phyloP scores from a whole-genome alignment of 2,888 invertebrate genomes.

The Lasioglossum lativentre region DNA sequence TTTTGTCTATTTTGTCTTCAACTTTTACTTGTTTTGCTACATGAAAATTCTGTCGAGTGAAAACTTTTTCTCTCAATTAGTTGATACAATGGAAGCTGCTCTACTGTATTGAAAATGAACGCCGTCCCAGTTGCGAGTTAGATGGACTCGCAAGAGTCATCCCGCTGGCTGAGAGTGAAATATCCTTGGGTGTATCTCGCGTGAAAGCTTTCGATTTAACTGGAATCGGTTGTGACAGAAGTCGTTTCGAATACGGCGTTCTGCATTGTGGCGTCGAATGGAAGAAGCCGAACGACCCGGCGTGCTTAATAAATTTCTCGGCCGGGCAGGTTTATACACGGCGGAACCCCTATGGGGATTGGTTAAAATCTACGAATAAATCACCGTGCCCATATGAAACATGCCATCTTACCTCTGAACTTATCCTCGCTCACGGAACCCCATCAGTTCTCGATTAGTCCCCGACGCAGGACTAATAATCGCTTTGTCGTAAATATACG shows the following conservation, averaged over 20 bases:
- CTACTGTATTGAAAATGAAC: no score
- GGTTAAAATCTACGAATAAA: constrained; percentile 67
- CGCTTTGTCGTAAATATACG: no score
- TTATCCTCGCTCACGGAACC: constrained; percentile 48
- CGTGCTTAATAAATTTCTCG: constrained; percentile 60
- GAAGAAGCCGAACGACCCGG: constrained; percentile 36
- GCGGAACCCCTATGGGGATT: constrained; percentile 67
- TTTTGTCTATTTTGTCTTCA: no score
- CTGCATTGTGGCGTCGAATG: constrained; percentile 53
- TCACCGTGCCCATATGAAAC: constrained; percentile 64
- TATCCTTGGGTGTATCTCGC: constrained; percentile 12
- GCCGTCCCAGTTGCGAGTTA: no score
- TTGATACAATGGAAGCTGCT: no score
- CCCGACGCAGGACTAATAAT: no score
- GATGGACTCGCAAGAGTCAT: no score
- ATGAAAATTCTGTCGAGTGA: no score
- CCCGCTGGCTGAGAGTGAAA: neutral
- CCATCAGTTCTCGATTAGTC: constrained; percentile 39
- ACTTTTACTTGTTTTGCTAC: no score
- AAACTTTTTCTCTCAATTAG: no score
- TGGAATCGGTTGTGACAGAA: constrained; percentile 42
- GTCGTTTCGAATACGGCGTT: constrained; percentile 54
- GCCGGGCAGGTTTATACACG: constrained; percentile 45
- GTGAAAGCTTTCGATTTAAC: constrained; percentile 37
- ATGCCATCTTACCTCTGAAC: constrained; percentile 38